Percentiles rank a stretch among this genome's conserved stretches.
These are phyloP conservation scores for Dasyurus viverrinus DNA, from an alignment of 2,113 vertebrate species.

Conservation along the genomic window DNA sequence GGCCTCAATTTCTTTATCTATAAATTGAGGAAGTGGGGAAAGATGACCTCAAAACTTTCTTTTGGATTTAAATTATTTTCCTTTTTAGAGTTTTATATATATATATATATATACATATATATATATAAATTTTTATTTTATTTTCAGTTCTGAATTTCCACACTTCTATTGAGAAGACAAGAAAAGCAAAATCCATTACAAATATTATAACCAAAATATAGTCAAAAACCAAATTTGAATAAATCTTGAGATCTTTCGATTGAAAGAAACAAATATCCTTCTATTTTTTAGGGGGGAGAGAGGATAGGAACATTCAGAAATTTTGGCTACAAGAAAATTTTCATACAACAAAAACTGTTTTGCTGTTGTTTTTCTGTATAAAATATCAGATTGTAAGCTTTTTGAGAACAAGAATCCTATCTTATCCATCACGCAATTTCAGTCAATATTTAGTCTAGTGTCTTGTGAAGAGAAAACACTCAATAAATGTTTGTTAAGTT, in stretches of 20 bases:
- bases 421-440: background rate
- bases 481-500: background rate
- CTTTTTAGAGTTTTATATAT: background rate
- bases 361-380: background rate
- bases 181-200: background rate
- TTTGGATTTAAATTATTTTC: background rate
- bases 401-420: background rate
- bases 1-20: background rate
- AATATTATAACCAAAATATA: background rate
- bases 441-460: background rate
- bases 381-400: background rate
- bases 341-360: background rate
- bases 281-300: background rate
- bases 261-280: background rate
- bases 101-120: too few species aligned
- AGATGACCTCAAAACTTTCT: background rate
- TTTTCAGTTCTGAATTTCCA: background rate
- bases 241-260: background rate
- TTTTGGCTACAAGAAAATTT: background rate
- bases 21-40: background rate
- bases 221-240: background rate
- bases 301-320: background rate
- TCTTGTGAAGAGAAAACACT: background rate
- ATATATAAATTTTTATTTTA: background rate
- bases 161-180: background rate